Evolutionary conservation across 2,888 invertebrate species (phyloP).

Genomic region (Phalangium opilio): DNA sequence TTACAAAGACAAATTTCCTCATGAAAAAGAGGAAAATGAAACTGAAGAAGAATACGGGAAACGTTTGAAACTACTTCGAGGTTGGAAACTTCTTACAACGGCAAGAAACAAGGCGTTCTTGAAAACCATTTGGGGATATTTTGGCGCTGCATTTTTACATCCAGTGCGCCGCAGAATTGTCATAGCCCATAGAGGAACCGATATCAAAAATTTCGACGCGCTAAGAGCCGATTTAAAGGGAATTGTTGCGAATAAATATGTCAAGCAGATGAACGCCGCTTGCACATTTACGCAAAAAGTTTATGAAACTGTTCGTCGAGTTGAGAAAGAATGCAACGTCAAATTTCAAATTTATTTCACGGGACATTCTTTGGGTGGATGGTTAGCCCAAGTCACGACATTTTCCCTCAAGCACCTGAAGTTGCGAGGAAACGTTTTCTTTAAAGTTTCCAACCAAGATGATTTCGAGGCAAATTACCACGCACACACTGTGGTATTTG

Average conservation of each 20-base stretch:
- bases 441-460: neutral
- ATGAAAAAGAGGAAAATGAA: too few species aligned
- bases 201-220: neutral
- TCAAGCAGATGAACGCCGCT: conserved; percentile 1
- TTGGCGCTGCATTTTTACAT: conserved; percentile 1
- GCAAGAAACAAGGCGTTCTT: too few species aligned
- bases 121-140: neutral
- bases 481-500: neutral
- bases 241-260: neutral
- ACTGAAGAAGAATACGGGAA: too few species aligned
- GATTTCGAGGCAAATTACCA: neutral
- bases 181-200: conserved; percentile 1
- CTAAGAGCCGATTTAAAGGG: conserved; percentile 1
- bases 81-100: too few species aligned
- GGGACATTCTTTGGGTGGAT: conserved; percentile 2
- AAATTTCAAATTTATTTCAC: neutral
- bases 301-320: neutral
- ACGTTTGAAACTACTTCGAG: too few species aligned
- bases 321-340: neutral
- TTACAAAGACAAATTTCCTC: too few species aligned
- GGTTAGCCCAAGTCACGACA: neutral
- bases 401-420: neutral
- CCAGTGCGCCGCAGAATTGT: neutral
- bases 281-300: neutral
- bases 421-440: too few species aligned